Conservation (phyloP, 2,797 vertebrate species). For the Rousettus madagascariensis region DNA sequence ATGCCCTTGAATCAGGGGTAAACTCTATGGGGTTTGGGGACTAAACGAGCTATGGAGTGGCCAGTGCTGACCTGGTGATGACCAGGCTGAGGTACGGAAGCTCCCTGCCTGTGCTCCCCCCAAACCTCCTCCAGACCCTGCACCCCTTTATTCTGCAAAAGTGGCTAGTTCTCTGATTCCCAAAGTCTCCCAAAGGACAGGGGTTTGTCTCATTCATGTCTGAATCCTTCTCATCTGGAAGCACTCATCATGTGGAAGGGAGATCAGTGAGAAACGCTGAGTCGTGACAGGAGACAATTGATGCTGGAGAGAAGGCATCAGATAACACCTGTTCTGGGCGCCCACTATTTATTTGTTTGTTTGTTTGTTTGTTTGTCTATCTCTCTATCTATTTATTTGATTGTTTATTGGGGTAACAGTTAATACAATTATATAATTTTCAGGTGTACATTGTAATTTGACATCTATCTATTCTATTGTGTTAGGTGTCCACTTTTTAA, state of each 20-base stretch:
- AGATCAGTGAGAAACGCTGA: not conserved
- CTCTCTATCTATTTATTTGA: too few species aligned
- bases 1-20: not conserved
- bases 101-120: not conserved
- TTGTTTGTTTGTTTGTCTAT: too few species aligned
- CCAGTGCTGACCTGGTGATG: not conserved
- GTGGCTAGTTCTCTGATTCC: not conserved
- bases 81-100: fast-evolving
- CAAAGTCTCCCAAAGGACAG: not conserved
- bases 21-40: not conserved
- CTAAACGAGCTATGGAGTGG: not conserved
- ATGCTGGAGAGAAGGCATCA: not conserved
- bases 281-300: not conserved
- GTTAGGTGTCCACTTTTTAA: not conserved
- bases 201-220: not conserved
- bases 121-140: not conserved
- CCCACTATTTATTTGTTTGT: not conserved
- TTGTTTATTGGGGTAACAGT: too few species aligned
- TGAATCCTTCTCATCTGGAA: not conserved
- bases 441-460: too few species aligned
- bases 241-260: not conserved
- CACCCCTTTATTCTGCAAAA: not conserved
- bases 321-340: not conserved
- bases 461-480: too few species aligned
- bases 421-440: too few species aligned